Conservation (phyloP, 2,797 vertebrate species). For the Etheostoma nigrum region DNA sequence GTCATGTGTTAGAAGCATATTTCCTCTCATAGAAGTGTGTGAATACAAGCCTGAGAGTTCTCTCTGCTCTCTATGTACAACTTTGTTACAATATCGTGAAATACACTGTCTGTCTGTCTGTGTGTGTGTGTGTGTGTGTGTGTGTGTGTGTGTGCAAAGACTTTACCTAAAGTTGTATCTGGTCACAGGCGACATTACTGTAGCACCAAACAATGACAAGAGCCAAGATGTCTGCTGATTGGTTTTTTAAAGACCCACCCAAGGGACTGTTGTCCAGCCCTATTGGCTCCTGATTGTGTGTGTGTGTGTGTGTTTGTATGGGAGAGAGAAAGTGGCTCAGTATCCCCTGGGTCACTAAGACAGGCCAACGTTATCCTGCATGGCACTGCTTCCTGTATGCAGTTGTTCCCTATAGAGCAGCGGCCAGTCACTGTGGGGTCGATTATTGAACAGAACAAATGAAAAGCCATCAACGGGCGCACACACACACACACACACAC, state of each 20-base stretch:
- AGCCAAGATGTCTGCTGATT: constrained; percentile 82
- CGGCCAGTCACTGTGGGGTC: constrained; percentile 43
- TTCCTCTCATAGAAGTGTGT: constrained; percentile 13
- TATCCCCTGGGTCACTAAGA: constrained; percentile 70
- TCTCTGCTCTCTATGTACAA: constrained; percentile 15
- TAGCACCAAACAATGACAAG: constrained; percentile 77
- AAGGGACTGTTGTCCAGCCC: constrained; percentile 65
- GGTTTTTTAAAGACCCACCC: constrained; percentile 75
- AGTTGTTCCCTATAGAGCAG: constrained; percentile 51
- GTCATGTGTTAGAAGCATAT: background rate
- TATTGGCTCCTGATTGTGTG: constrained; percentile 60
- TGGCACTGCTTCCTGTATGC: constrained; percentile 74
- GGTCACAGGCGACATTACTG: constrained; percentile 52
- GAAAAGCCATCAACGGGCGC: constrained; percentile 23
- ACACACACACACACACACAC: constrained; percentile 14
- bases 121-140: constrained; percentile 14
- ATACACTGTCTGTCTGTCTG: constrained; percentile 4
- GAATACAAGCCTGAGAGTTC: constrained; percentile 11
- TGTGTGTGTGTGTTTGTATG: constrained; percentile 40
- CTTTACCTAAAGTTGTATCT: constrained; percentile 41
- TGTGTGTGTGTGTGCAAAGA: constrained; percentile 13
- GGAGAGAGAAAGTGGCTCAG: constrained; percentile 37
- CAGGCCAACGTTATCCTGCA: constrained; percentile 71
- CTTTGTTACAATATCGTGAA: constrained; percentile 55
- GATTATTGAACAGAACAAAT: constrained; percentile 70